phyloP scores from a whole-genome alignment of 2,888 invertebrate species.

The Panopea generosa region DNA sequence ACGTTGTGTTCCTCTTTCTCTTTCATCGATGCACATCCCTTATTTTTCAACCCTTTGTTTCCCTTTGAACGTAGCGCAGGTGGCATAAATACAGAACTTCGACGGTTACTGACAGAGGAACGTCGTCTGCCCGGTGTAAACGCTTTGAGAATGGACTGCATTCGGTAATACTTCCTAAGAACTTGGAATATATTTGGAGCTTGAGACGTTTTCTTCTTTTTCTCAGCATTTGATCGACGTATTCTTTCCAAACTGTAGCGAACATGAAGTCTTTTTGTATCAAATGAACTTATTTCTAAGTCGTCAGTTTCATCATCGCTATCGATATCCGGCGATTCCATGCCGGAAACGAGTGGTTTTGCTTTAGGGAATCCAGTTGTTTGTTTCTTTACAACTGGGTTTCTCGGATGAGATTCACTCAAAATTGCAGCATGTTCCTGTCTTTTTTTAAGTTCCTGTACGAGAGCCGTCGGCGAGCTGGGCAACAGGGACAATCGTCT shows the following conservation, averaged over 20 bases:
- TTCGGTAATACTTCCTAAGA: constrained; percentile 47
- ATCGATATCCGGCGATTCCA: constrained; percentile 37
- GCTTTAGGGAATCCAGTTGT: constrained; percentile 37
- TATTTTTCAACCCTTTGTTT: too few species aligned
- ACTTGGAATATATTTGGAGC: constrained; percentile 14
- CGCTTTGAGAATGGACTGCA: constrained; percentile 48
- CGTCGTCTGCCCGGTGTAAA: not conserved
- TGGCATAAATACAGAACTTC: too few species aligned
- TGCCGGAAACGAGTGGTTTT: constrained; percentile 16
- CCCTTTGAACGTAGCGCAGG: not conserved
- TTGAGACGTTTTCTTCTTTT: constrained; percentile 7
- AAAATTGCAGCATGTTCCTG: not conserved
- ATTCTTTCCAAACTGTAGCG: constrained; percentile 63
- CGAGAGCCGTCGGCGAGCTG: constrained; percentile 1
- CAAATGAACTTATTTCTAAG: constrained; percentile 36
- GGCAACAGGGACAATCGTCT: constrained; percentile 21
- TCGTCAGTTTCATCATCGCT: constrained; percentile 36
- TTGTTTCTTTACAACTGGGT: not conserved
- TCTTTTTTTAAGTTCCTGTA: constrained; percentile 6
- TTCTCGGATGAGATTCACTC: not conserved
- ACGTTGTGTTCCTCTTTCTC: not conserved
- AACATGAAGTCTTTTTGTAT: constrained; percentile 53
- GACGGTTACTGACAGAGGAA: not conserved
- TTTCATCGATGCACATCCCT: too few species aligned
- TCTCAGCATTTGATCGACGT: constrained; percentile 9